phyloP scores from a whole-genome alignment of 2,797 vertebrate genomes.

The Smutsia gigantea region DNA sequence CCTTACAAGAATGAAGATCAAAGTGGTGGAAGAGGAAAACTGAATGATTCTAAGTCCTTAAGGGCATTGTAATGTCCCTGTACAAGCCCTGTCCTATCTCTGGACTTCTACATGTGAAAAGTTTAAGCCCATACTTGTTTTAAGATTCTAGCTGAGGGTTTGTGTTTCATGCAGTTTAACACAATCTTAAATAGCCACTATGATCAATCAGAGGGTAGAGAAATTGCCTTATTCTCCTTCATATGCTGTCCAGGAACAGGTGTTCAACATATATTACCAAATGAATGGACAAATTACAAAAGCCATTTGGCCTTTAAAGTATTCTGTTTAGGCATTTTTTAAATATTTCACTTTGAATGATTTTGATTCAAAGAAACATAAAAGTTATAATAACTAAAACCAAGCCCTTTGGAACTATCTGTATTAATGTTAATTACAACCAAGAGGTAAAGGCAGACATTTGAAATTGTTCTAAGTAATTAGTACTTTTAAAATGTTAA shows the following conservation, averaged over 20 bases:
- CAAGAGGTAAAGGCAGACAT: neutral
- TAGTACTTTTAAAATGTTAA: conserved; percentile 28
- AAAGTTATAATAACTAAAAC: neutral
- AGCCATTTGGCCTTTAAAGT: neutral
- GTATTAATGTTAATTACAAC: neutral
- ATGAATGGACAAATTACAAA: neutral
- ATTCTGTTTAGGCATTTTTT: neutral
- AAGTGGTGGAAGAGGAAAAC: neutral
- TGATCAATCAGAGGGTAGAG: neutral
- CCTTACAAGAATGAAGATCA: neutral
- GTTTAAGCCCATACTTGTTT: neutral
- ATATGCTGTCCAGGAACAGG: neutral
- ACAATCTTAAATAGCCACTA: neutral
- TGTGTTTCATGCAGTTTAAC: neutral
- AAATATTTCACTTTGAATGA: neutral
- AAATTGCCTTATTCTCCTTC: neutral
- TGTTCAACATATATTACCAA: neutral
- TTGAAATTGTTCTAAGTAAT: neutral
- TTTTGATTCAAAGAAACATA: neutral
- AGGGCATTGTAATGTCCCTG: neutral
- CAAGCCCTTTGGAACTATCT: neutral
- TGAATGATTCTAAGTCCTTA: neutral
- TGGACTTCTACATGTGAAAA: neutral
- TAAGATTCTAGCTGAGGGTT: neutral
- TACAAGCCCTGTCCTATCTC: neutral